A percentile compares a stretch with the other conserved stretches of the same genome.
These are phyloP conservation scores for Drosophila koepferae DNA, from an alignment of 2,888 invertebrate genomes.

Conservation along the genomic window DNA sequence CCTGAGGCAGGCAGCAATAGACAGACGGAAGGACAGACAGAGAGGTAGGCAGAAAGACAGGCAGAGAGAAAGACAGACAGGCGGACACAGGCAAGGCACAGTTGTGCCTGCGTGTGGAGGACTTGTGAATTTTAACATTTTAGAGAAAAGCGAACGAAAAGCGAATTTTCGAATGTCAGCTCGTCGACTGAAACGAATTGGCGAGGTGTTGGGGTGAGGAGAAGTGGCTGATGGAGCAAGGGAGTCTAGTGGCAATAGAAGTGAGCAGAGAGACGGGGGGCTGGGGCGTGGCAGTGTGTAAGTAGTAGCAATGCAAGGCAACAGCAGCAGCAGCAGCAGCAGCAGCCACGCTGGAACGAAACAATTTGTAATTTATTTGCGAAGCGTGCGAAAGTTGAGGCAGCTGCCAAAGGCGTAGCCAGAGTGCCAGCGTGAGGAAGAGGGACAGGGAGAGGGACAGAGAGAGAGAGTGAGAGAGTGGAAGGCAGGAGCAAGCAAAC, in stretches of 20 bases:
- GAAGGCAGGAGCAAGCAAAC: constrained; percentile 21
- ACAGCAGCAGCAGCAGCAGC: constrained; percentile 12
- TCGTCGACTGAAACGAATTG: constrained; percentile 76
- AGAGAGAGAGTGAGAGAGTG: background rate
- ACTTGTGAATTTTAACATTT: constrained; percentile 81
- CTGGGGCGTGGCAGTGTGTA: constrained; percentile 45
- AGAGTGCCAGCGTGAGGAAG: constrained; percentile 34
- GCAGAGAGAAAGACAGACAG: constrained; percentile 28
- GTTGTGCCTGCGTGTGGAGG: constrained; percentile 46
- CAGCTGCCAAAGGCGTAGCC: constrained; percentile 79
- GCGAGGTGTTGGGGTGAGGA: constrained; percentile 19
- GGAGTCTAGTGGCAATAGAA: constrained; percentile 4
- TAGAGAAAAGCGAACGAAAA: constrained; percentile 76
- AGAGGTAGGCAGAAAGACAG: constrained; percentile 20
- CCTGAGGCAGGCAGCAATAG: constrained; percentile 35
- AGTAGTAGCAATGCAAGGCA: constrained; percentile 54
- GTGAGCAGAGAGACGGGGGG: background rate
- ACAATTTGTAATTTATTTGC: constrained; percentile 83
- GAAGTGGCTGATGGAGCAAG: constrained; percentile 11
- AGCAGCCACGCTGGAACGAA: constrained; percentile 73
- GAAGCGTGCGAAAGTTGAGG: constrained; percentile 79
- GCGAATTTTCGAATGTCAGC: constrained; percentile 69
- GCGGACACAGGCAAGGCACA: constrained; percentile 3
- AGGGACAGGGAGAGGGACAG: too few relatives aligned
- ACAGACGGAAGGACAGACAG: constrained; percentile 44